A percentile compares a stretch with the other conserved stretches of the same genome.
Conservation (phyloP, 2,888 invertebrate species). For the Hoplodrina blanda region DNA sequence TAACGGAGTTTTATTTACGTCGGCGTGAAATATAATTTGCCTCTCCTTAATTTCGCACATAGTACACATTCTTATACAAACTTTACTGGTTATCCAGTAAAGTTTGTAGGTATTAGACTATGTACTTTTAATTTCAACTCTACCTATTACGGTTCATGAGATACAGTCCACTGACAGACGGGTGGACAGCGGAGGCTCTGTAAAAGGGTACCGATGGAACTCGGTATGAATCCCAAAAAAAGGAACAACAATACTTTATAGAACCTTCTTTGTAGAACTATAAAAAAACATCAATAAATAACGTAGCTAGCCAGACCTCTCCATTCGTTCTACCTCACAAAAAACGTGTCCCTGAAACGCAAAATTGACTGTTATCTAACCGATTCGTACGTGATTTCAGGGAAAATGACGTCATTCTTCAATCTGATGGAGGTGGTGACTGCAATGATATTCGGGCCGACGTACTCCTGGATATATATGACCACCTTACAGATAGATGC, state of each 20-base stretch:
- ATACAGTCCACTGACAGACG: too few species aligned
- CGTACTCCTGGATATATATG: slow-evolving; percentile 93
- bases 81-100: too few species aligned
- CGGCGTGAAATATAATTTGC: too few species aligned
- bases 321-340: slow-evolving; percentile 21
- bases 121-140: too few species aligned
- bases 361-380: slow-evolving; percentile 43
- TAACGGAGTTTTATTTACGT: too few species aligned
- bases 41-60: too few species aligned
- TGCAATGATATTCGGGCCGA: slow-evolving; percentile 93
- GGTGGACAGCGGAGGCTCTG: too few species aligned
- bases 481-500: slow-evolving; percentile 92
- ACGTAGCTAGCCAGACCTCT: not conserved
- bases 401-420: slow-evolving; percentile 93
- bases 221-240: too few species aligned
- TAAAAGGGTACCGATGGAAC: too few species aligned
- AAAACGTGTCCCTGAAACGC: slow-evolving; percentile 27
- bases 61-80: too few species aligned
- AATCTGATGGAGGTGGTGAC: slow-evolving; percentile 93
- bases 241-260: not conserved
- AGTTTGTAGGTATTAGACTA: too few species aligned
- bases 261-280: not conserved
- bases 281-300: slow-evolving; percentile 7
- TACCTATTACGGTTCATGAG: too few species aligned
- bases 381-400: slow-evolving; percentile 77